Evolutionary conservation across 2,797 vertebrate genomes (phyloP).

Genomic region (Alcedo quadribrachys): DNA sequence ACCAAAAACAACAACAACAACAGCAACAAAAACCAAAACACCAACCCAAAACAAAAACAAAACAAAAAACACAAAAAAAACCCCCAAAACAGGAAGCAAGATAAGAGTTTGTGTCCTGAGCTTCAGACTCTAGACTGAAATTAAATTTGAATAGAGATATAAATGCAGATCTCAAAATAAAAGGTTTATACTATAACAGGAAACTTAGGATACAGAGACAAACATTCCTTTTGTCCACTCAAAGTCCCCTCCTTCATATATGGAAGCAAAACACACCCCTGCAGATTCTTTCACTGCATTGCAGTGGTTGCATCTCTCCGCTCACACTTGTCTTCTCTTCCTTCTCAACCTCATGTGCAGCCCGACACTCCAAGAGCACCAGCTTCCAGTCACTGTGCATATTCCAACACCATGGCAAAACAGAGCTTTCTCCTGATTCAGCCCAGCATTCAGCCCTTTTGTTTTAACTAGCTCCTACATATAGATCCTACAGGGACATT

Average conservation of each 20-base stretch:
- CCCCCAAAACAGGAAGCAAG: not conserved
- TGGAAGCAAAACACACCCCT: not conserved
- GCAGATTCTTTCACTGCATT: not conserved
- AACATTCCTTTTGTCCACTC: not conserved
- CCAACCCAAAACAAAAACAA: too few relatives aligned
- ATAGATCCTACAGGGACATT: not conserved
- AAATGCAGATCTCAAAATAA: slow-evolving; percentile 31
- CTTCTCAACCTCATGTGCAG: not conserved
- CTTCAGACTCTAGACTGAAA: not conserved
- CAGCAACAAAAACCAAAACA: too few relatives aligned
- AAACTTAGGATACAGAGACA: not conserved
- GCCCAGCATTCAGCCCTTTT: not conserved
- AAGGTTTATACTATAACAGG: not conserved
- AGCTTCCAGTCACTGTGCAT: not conserved
- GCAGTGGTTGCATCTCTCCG: not conserved
- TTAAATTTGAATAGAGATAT: not conserved
- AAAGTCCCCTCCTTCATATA: not conserved
- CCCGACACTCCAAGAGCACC: not conserved
- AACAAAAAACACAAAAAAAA: too few relatives aligned
- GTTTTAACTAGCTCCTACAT: not conserved
- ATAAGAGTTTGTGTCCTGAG: not conserved
- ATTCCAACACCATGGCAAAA: not conserved
- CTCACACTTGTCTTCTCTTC: not conserved
- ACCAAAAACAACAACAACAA: too few relatives aligned
- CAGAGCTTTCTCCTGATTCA: not conserved